Evolutionary conservation across 1,140 invertebrate genomes (phyloP).

Genomic region (Rhyzopertha dominica): DNA sequence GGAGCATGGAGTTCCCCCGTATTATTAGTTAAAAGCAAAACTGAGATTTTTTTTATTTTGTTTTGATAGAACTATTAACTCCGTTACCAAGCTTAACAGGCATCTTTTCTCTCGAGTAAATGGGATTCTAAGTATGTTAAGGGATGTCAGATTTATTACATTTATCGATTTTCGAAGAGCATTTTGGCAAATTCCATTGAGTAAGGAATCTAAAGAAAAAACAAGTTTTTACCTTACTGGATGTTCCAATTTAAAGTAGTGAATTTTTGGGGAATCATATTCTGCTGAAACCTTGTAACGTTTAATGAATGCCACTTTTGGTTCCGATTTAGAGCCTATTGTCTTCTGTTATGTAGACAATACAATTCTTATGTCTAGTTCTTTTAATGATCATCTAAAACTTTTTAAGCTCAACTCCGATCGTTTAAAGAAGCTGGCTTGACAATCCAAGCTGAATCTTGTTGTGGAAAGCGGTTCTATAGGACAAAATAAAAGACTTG

Average conservation of each 20-base stretch:
- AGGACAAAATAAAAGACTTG: no score
- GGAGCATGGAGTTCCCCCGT: conserved; percentile 16
- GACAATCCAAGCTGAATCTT: conserved; percentile 31
- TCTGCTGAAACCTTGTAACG: conserved; percentile 42
- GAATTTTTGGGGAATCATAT: conserved; percentile 42
- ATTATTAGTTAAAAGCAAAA: conserved; percentile 21
- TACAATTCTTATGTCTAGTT: conserved; percentile 35
- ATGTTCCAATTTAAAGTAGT: conserved; percentile 41
- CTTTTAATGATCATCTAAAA: conserved; percentile 40
- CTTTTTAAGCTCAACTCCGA: conserved; percentile 25
- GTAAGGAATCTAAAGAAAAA: conserved; percentile 24
- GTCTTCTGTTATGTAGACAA: conserved; percentile 40
- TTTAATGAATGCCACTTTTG: conserved; percentile 40
- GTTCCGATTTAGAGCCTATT: conserved; percentile 31
- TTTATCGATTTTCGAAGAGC: conserved; percentile 38
- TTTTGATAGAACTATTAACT: conserved; percentile 41
- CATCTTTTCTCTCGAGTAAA: conserved; percentile 33
- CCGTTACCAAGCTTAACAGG: conserved; percentile 36
- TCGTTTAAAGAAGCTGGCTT: conserved; percentile 20
- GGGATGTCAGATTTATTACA: conserved; percentile 33
- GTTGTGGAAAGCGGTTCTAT: no score
- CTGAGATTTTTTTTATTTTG: conserved; percentile 34
- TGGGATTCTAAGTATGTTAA: conserved; percentile 31
- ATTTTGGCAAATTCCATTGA: conserved; percentile 41
- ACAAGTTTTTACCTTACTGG: conserved; percentile 44